phyloP scores from a whole-genome alignment of 2,888 invertebrate genomes.

The Brachyopa scutellaris region DNA sequence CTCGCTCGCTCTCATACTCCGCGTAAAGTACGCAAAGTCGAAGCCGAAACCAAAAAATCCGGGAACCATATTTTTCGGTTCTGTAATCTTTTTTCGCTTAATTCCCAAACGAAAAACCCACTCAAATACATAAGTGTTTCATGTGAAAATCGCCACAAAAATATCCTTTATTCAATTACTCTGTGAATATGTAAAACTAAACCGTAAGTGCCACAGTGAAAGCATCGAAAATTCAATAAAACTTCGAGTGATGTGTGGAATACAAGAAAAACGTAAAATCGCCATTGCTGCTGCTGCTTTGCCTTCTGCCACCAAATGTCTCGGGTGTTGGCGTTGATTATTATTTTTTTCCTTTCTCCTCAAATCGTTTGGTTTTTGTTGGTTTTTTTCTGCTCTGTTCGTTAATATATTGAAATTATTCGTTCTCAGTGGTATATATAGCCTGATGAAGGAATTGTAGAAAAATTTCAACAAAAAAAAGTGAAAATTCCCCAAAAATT shows the following conservation, averaged over 20 bases:
- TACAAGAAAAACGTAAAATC: conserved; percentile 68
- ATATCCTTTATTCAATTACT: conserved; percentile 27
- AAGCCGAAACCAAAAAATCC: conserved; percentile 74
- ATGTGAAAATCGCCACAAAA: conserved; percentile 45
- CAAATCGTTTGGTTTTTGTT: conserved; percentile 18
- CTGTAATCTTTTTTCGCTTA: conserved; percentile 68
- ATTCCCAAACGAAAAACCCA: conserved; percentile 61
- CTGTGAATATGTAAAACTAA: conserved; percentile 55
- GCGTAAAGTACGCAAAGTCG: conserved; percentile 70
- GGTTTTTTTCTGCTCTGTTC: background rate
- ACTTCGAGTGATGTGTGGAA: conserved; percentile 62
- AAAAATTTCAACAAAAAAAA: background rate
- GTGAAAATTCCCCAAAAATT: background rate
- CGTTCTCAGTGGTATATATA: too few relatives aligned
- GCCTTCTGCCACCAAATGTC: conserved; percentile 66
- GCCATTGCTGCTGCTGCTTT: conserved; percentile 70
- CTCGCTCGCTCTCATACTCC: conserved; percentile 43
- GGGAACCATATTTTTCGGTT: conserved; percentile 76
- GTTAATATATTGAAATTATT: too few relatives aligned
- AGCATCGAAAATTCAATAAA: conserved; percentile 34
- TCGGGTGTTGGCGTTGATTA: conserved; percentile 75
- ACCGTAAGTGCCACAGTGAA: conserved; percentile 57
- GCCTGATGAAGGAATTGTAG: conserved; percentile 5
- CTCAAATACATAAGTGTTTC: conserved; percentile 63
- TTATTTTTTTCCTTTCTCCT: conserved; percentile 39